A percentile compares a stretch with the other conserved stretches of the same genome.
These are phyloP conservation scores for Telmatherina bonti DNA, from an alignment of 2,797 vertebrate genomes.

Conservation along the genomic window DNA sequence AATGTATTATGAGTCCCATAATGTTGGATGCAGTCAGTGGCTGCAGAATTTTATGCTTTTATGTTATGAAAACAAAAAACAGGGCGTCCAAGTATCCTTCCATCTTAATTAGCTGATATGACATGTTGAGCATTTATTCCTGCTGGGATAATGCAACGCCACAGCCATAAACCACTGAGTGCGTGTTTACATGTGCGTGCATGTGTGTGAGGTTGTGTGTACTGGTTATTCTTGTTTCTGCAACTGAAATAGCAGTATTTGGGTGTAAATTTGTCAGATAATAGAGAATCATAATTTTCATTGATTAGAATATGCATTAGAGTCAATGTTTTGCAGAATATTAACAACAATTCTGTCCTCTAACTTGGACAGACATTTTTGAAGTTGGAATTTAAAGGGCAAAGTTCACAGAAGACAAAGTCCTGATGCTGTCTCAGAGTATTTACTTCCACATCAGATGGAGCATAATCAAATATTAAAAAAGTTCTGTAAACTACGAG, in stretches of 20 bases:
- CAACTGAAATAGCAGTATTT: constrained; percentile 9
- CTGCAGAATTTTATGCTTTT: constrained; percentile 25
- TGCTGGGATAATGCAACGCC: constrained; percentile 39
- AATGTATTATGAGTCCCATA: neutral
- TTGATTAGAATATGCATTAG: constrained; percentile 11
- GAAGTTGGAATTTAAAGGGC: constrained; percentile 22
- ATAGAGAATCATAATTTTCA: constrained; percentile 46
- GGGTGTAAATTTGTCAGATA: constrained; percentile 21
- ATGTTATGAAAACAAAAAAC: constrained; percentile 43
- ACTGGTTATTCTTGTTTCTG: constrained; percentile 17
- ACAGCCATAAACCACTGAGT: constrained; percentile 22
- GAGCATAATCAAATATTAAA: neutral
- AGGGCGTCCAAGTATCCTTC: constrained; percentile 33
- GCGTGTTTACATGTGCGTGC: constrained; percentile 22
- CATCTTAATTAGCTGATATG: constrained; percentile 61
- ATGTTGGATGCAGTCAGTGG: neutral
- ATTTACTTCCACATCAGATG: constrained; percentile 4
- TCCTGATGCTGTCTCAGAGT: neutral
- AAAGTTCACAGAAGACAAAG: neutral
- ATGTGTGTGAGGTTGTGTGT: neutral
- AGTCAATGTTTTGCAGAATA: neutral
- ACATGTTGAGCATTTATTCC: constrained; percentile 38
- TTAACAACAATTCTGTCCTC: constrained; percentile 9
- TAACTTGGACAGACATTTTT: no score
- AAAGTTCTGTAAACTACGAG: neutral